phyloP scores from a whole-genome alignment of 2,888 invertebrate species.

The Aleiodes alternator region DNA sequence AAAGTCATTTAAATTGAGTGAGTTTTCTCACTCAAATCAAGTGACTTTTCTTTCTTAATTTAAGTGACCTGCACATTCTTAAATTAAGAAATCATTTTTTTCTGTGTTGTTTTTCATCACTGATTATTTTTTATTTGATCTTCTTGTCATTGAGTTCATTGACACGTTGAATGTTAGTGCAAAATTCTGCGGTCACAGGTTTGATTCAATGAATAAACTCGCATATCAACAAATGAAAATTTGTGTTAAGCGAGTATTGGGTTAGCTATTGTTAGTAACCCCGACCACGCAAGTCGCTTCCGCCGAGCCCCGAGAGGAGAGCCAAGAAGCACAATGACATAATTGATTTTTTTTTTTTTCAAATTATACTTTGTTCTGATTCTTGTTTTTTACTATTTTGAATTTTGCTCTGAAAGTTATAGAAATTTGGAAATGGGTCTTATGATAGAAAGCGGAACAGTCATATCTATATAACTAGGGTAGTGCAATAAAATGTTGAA shows the following conservation, averaged over 20 bases:
- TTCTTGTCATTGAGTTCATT: conserved; percentile 5
- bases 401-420: neutral
- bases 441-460: neutral
- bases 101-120: neutral
- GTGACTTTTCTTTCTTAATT: too few relatives aligned
- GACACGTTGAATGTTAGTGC: conserved; percentile 35
- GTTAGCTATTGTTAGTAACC: conserved; percentile 72
- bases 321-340: conserved; percentile 72
- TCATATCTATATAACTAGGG: neutral
- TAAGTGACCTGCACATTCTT: too few relatives aligned
- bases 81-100: too few relatives aligned
- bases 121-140: conserved; percentile 4
- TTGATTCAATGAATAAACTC: conserved; percentile 40
- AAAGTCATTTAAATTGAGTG: too few relatives aligned
- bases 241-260: conserved; percentile 63
- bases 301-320: conserved; percentile 76
- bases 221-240: conserved; percentile 44
- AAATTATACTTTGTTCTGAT: neutral
- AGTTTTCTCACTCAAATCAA: too few relatives aligned
- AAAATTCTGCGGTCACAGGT: conserved; percentile 32
- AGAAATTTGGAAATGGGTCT: neutral
- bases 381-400: neutral
- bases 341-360: conserved; percentile 17
- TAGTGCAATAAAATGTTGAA: too few relatives aligned
- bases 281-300: conserved; percentile 74